Percentiles rank a stretch among this genome's conserved stretches.
Evolutionary conservation across 2,888 invertebrate genomes (phyloP).

Genomic region (Palloptera scutellata): DNA sequence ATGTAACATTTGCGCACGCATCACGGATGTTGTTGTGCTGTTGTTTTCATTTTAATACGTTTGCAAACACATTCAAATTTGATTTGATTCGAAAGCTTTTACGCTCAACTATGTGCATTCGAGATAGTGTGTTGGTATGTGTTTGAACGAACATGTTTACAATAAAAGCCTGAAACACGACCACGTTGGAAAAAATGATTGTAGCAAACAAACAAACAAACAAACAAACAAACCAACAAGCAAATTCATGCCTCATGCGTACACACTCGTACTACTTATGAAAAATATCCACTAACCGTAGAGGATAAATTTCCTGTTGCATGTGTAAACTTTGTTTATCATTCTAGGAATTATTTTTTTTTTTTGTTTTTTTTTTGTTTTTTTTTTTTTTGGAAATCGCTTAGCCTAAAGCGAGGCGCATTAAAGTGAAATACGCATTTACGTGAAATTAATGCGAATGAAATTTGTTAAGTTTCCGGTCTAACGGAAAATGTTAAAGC

Average conservation of each 20-base stretch:
- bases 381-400: too few species aligned
- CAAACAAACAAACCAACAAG: too few species aligned
- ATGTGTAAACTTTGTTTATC: slow-evolving; percentile 26
- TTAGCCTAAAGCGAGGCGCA: too few species aligned
- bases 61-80: neutral
- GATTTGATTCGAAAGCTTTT: neutral
- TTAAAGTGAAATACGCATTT: too few species aligned
- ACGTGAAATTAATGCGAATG: too few species aligned
- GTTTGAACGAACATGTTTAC: neutral
- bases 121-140: neutral
- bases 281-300: neutral
- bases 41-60: slow-evolving; percentile 4
- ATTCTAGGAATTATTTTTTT: slow-evolving; percentile 5
- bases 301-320: slow-evolving; percentile 23
- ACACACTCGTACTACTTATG: neutral
- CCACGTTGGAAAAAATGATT: too few species aligned
- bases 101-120: neutral
- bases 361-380: too few species aligned
- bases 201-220: too few species aligned
- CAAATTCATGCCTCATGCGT: neutral
- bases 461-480: too few species aligned
- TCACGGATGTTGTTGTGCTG: neutral
- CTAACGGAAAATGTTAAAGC: too few species aligned
- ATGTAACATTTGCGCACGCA: slow-evolving; percentile 19
- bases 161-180: neutral